phyloP scores from a whole-genome alignment of 2,888 invertebrate genomes.

The Rambutsinella grinnellia region DNA sequence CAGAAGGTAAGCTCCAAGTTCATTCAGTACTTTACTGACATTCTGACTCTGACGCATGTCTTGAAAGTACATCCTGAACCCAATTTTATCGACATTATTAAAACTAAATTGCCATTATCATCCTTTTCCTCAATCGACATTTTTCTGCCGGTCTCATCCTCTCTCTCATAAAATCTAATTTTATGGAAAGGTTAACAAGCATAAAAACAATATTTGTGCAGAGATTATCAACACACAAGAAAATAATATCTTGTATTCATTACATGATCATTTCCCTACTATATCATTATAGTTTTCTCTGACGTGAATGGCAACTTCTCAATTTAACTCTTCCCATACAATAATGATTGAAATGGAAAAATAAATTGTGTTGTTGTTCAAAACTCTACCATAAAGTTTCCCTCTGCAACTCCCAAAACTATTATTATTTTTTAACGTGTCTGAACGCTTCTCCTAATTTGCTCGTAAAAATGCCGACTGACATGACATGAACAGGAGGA shows the following conservation, averaged over 20 bases:
- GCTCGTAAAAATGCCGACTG: constrained; percentile 50
- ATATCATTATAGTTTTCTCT: neutral
- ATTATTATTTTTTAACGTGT: constrained; percentile 48
- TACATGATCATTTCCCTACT: too few species aligned
- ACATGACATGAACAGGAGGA: constrained; percentile 5
- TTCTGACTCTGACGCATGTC: too few species aligned
- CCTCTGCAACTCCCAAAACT: too few species aligned
- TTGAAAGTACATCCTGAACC: too few species aligned
- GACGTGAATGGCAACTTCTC: neutral
- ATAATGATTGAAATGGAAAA: neutral
- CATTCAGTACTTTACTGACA: too few species aligned
- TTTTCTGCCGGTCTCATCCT: neutral
- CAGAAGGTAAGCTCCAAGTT: too few species aligned
- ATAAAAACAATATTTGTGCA: constrained; percentile 39
- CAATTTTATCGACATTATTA: neutral
- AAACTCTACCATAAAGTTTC: too few species aligned
- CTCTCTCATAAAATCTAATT: neutral
- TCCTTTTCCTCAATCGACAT: neutral
- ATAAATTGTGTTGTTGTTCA: too few species aligned
- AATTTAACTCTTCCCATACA: neutral
- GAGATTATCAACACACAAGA: neutral
- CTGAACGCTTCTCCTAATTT: constrained; percentile 49
- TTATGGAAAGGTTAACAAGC: constrained; percentile 40
- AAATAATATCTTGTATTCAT: too few species aligned
- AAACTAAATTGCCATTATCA: neutral